These are phyloP conservation scores for Lycaena phlaeas DNA, from an alignment of 2,888 invertebrate species.

Conservation along the genomic window DNA sequence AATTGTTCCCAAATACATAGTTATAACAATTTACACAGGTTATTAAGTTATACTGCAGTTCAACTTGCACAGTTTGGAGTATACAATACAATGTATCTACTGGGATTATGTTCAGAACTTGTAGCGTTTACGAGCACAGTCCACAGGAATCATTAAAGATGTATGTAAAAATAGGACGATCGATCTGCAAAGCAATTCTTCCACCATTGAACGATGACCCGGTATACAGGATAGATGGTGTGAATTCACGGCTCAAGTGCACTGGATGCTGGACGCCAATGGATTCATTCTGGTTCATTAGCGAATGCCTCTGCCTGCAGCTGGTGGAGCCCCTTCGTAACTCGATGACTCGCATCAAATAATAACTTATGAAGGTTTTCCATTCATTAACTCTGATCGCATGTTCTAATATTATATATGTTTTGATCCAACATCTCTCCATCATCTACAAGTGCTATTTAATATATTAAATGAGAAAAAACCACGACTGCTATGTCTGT, in stretches of 20 bases:
- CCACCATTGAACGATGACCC: constrained; percentile 4
- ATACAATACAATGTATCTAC: too few species aligned
- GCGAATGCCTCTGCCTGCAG: constrained; percentile 20
- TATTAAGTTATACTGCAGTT: too few species aligned
- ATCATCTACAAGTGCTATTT: too few species aligned
- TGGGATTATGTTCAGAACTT: too few species aligned
- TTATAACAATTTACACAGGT: too few species aligned
- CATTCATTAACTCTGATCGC: too few species aligned
- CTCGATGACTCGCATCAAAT: constrained; percentile 14
- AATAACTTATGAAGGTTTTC: constrained; percentile 3
- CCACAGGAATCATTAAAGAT: constrained; percentile 10
- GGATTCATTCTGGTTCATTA: constrained; percentile 26
- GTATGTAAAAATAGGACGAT: constrained; percentile 13
- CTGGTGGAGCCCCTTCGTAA: constrained; percentile 17
- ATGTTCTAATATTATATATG: too few species aligned
- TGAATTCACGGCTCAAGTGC: not conserved
- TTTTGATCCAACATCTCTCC: too few species aligned
- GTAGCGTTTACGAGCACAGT: not conserved
- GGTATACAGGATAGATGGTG: not conserved
- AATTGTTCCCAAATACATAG: too few species aligned
- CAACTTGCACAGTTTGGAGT: too few species aligned
- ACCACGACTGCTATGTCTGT: too few species aligned
- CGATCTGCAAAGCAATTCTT: constrained; percentile 12
- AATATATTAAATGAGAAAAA: too few species aligned
- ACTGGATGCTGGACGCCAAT: constrained; percentile 15